Evolutionary conservation across 2,888 invertebrate genomes (phyloP), one percentile per base, ranked within the genome.

Genomic region (Drosophila colorata): DNA sequence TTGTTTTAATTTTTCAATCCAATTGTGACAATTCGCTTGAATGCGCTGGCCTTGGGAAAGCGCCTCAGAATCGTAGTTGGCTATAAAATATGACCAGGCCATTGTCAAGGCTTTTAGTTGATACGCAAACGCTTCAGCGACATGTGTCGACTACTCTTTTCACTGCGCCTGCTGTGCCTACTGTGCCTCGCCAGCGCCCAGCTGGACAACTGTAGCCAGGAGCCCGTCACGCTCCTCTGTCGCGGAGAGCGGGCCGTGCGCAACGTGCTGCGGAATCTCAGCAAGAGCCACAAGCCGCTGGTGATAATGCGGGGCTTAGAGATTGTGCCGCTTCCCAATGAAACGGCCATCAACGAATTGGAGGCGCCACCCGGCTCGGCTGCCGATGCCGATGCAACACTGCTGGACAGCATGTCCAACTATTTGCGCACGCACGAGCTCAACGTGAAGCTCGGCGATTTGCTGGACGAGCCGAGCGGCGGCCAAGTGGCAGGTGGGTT

Each of bases 351-450:
- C 6, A 60, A 52, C 4, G 74, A 52, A 5, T 9, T 51, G 6
- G 74, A 77, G 3, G 16, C 46, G 4, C 47, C 43, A 6, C 44
- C 33, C 23, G 41, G 51, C 6, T 43, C 23, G 1, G 57, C 33
- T 2, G 31, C 14, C 1, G 73, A 57, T 8, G n/a, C 16, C 20
- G 74, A 77, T 11, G 37, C 68, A 44, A 76, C 73, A 13, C 69
- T 91, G n/a, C 74, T 95, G 57, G 94, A 93, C 7, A 85, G 80
- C 16, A 92, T 96, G 82, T 94, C 95, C 14, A 94, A 94, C 80
- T 96, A 96, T 80, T 91, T 96, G 2, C 94, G 95, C 86, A 95
- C 94, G 2, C 95, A 96, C 74, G 96, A 96, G 88, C 90, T 96
- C 14, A 94, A 95, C 85, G 95, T 96, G 64, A 95, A 94, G 83